Evolutionary conservation across 1,140 invertebrate genomes (phyloP).

Genomic region (Drosophila burlai): DNA sequence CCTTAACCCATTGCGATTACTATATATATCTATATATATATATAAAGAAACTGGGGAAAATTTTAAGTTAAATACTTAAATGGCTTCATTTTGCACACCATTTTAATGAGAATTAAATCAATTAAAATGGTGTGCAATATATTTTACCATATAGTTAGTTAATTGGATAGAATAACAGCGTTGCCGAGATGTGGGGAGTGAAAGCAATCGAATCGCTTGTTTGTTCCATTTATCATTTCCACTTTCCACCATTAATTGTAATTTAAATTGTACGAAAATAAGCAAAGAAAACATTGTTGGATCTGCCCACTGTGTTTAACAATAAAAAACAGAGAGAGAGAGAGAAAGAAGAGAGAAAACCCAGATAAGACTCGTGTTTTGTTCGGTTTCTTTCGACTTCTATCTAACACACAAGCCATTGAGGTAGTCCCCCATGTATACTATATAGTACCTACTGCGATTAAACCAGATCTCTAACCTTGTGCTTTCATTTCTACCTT

Average conservation of each 20-base stretch:
- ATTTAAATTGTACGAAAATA: slow-evolving; percentile 32
- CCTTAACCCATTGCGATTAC: neutral
- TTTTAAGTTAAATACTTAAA: slow-evolving; percentile 11
- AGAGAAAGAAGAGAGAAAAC: slow-evolving; percentile 1
- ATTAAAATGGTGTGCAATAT: slow-evolving; percentile 15
- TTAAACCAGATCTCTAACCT: neutral
- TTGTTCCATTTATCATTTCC: slow-evolving; percentile 8
- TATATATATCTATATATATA: neutral
- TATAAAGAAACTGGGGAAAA: neutral
- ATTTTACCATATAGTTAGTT: neutral
- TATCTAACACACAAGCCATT: slow-evolving; percentile 6
- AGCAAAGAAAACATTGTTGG: neutral
- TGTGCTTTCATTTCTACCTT: neutral
- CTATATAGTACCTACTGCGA: neutral
- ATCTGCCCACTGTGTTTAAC: neutral
- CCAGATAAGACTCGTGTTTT: slow-evolving; percentile 1
- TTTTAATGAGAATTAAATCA: slow-evolving; percentile 9
- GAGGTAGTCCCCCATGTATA: slow-evolving; percentile 25
- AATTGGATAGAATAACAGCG: slow-evolving; percentile 33
- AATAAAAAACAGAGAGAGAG: neutral
- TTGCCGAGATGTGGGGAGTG: neutral
- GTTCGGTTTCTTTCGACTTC: neutral
- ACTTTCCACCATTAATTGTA: slow-evolving; percentile 17
- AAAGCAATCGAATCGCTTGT: slow-evolving; percentile 17
- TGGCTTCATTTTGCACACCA: neutral